A percentile compares a stretch with the other conserved stretches of the same genome.
phyloP scores from a whole-genome alignment of 92 coral and sea anemone species.

The Heteractis magnifica region DNA sequence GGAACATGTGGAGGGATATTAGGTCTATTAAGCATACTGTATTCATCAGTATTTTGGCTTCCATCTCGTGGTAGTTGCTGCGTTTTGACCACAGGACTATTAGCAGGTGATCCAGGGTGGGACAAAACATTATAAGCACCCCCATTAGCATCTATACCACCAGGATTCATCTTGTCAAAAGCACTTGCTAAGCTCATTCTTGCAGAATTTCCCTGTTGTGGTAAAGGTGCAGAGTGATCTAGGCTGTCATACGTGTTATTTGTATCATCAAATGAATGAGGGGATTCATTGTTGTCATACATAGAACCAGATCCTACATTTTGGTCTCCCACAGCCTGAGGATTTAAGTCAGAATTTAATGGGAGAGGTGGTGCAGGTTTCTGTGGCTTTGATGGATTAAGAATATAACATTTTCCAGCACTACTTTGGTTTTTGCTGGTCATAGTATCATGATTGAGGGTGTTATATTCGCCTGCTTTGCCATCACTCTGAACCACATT shows the following conservation, averaged over 20 bases:
- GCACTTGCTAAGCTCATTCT: not conserved
- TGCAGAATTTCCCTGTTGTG: not conserved
- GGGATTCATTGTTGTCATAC: slow-evolving; percentile 12
- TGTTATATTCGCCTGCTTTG: slow-evolving; percentile 22
- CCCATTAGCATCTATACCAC: slow-evolving; percentile 11
- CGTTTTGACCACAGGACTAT: not conserved
- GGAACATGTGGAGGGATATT: slow-evolving; percentile 22
- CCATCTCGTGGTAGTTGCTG: not conserved
- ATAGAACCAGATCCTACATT: slow-evolving; percentile 37
- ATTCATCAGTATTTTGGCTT: slow-evolving; percentile 20
- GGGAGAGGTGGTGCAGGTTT: slow-evolving; percentile 23
- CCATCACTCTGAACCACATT: not conserved
- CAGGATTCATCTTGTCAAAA: not conserved
- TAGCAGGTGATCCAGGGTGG: slow-evolving; percentile 30
- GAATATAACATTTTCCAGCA: slow-evolving; percentile 19
- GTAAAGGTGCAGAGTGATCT: not conserved
- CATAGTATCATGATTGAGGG: slow-evolving; percentile 23
- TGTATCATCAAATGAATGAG: not conserved
- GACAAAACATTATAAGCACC: slow-evolving; percentile 42
- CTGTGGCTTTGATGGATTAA: slow-evolving; percentile 24
- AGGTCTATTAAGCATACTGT: slow-evolving; percentile 43
- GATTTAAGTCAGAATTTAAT: not conserved
- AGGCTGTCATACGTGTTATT: slow-evolving; percentile 28
- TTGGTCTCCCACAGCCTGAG: slow-evolving; percentile 32
- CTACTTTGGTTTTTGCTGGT: not conserved